These are phyloP conservation scores for Petrocephalus microphthalmus DNA, from an alignment of 2,113 vertebrate genomes.

Conservation along the genomic window DNA sequence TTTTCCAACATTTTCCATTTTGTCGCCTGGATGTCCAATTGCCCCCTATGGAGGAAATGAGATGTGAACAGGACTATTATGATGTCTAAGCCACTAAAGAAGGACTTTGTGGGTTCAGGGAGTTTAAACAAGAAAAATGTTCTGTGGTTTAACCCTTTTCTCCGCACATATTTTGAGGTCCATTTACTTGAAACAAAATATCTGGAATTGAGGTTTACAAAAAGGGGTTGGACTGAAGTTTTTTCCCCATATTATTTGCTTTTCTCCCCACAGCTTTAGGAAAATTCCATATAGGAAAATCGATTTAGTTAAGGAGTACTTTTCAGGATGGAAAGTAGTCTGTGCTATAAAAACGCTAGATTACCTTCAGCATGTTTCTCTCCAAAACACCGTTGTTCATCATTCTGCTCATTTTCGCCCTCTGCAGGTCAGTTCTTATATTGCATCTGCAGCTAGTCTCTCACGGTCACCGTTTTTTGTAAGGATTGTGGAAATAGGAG, in stretches of 20 bases:
- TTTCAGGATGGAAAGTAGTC: neutral
- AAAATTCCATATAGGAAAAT: neutral
- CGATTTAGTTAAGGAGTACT: neutral
- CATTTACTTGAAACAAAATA: neutral
- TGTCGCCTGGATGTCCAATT: neutral
- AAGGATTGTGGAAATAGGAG: neutral
- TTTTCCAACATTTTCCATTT: neutral
- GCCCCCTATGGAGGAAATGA: slow-evolving; percentile 3
- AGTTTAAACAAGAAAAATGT: neutral
- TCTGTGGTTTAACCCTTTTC: neutral
- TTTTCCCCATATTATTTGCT: neutral
- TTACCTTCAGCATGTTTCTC: neutral
- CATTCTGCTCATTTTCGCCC: slow-evolving; percentile 6
- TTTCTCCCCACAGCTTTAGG: neutral
- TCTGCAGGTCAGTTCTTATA: slow-evolving; percentile 27
- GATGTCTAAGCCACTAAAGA: slow-evolving; percentile 3
- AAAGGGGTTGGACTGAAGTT: neutral
- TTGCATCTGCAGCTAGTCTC: neutral
- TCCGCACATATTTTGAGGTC: slow-evolving; percentile 8
- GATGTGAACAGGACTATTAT: neutral
- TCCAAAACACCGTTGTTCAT: neutral
- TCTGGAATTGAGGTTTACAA: slow-evolving; percentile 8
- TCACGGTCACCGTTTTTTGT: neutral
- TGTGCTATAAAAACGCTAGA: neutral
- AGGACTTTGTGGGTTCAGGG: slow-evolving; percentile 1